Base-by-base conservation (phyloP, 2,888 invertebrate species). In the Machimus rusticus region DNA sequence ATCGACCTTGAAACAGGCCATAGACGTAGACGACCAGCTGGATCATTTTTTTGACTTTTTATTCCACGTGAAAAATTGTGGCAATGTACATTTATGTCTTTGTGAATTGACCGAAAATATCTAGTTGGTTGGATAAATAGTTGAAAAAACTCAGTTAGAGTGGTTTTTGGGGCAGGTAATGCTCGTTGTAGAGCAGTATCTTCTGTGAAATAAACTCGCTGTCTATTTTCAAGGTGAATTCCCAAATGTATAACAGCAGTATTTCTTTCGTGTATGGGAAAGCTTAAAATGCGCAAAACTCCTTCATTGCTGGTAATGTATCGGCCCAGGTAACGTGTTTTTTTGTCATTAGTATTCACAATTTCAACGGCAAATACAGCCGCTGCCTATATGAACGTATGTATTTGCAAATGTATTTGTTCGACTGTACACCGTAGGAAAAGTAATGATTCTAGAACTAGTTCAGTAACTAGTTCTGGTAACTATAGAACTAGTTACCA, bases 51-150 rank as follows among this genome's bases (percentile, higher is more conserved):
- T 90, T 87, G 89, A 89, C 87, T 90, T 89, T 89, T 88, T 87
- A 89, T 90, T 90, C 90, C 90, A 91, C 87, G 90, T 91, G 86
- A 89, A 91, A 89, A 90, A 90, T 57, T 85, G 86, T 87, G 91
- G 90, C 88, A 0, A 16, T 3, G 1, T 74, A 74, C 1, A 90
- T 55, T 89, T 87, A 89, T 91, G 91, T 46, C 2, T 23, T 23
- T 19, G 23, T 23, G 19, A 57, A 57, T 55, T 55, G 55, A 19
- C 19, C n/a, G 55, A 2, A 5, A 55, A 55, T 55, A 55, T 2
- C 23, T 5, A 1, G 6, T 57, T 5, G 2, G 0, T 19, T 23
- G 8, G 6, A 57, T n/a, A n/a, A n/a, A n/a, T 1, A 4, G 6
- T 23, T 57, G 5, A 1, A 57, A 23, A 19, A 57, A 57, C 6